Conservation (phyloP, 2,888 invertebrate species). For the Caenorhabditis sp. region DNA sequence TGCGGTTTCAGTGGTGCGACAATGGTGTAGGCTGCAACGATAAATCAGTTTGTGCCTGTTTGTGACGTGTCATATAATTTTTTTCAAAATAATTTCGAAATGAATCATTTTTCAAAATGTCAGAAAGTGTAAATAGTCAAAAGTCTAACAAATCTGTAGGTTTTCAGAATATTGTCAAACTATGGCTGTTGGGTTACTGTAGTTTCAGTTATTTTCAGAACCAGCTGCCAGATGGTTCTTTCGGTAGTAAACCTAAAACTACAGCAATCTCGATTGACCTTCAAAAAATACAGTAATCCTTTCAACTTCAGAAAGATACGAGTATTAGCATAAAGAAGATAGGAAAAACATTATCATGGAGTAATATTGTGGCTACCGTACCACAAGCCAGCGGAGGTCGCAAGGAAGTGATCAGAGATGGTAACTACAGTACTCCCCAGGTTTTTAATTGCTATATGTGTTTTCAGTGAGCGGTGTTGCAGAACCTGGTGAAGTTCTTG, state of each 20-base stretch:
- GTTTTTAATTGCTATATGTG: not conserved
- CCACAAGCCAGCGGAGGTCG: slow-evolving; percentile 34
- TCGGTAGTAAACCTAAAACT: too few relatives aligned
- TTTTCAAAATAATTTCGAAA: not conserved
- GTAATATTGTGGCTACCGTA: slow-evolving; percentile 46
- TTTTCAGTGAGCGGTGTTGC: slow-evolving; percentile 57
- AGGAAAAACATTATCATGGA: slow-evolving; percentile 25
- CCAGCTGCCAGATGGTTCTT: too few relatives aligned
- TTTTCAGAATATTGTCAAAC: not conserved
- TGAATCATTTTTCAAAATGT: not conserved
- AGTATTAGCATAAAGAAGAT: not conserved
- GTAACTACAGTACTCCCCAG: not conserved
- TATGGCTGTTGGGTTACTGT: too few relatives aligned
- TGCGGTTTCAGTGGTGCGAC: not conserved
- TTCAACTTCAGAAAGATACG: not conserved
- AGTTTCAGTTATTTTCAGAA: too few relatives aligned
- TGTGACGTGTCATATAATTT: not conserved
- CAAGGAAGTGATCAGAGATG: slow-evolving; percentile 38
- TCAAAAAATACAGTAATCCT: too few relatives aligned
- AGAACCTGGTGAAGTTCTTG: slow-evolving; percentile 56
- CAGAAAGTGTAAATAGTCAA: not conserved
- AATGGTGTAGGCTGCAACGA: not conserved
- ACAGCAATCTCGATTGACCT: too few relatives aligned
- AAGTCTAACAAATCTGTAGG: not conserved
- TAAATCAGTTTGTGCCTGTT: not conserved